Evolutionary conservation across 2,888 invertebrate species (phyloP), one percentile per base, ranked within the genome.

Genomic region (Ptilodon capucinus): DNA sequence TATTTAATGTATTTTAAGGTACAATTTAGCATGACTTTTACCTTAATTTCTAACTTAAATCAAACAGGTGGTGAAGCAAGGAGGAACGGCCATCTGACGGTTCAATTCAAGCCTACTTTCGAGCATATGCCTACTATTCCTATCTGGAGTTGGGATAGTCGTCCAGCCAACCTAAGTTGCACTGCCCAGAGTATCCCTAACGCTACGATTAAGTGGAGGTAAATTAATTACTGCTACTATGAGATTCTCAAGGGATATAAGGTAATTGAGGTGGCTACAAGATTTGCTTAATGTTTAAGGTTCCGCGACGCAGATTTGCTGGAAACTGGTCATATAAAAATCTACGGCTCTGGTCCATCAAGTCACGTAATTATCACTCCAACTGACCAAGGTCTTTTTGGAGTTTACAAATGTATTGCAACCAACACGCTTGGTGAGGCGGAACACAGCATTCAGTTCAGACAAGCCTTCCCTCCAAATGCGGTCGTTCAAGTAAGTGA

Each of bases 121-220:
- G 94, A 93, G 36, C 92, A 93, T 34, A 92, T 92, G 84, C 93
- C 94, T 28, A 91, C 93, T 32, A 93, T 95, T 3, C 95, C 96
- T 0, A 93, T 94, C 0, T 97, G 95, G 94, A 95, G 95, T 25
- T 98, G 97, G 97, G 94, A 95, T 41, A 92, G 93, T 34, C 93
- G 93, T 64, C 94, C 95, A 0, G 96, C 95, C 1, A 98, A 98
- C 80, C 91, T 98, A 5, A 96, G 95, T 51, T 98, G 98, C 76
- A 91, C 96, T 39, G 97, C 97, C n/a, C 96, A 97, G 81, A 93
- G 94, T 74, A 93, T 98, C 68, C 98, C 98, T 2, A 98, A 98
- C 78, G 98, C 98, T 0, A 97, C 97, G 6, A 97, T 98, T 64
- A 94, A 94, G 73, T 98, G 97, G 97, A 93, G 93, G 80, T 93